Evolutionary conservation across 1,140 invertebrate species (phyloP).

Genomic region (Plodia interpunctella): DNA sequence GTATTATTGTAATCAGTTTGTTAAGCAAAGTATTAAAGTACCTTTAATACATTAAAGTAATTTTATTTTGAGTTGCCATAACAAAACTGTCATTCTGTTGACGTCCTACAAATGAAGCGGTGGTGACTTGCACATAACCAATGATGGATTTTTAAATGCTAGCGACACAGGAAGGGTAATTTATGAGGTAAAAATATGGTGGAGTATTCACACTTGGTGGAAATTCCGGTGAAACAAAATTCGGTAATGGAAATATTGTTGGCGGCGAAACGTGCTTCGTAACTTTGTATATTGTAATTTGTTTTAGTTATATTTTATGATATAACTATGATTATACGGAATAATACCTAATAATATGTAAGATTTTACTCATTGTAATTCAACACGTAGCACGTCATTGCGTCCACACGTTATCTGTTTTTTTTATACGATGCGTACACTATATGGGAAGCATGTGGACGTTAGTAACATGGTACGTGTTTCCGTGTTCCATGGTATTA

Average conservation of each 20-base stretch:
- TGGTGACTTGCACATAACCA: constrained; percentile 54
- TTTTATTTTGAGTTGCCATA: constrained; percentile 62
- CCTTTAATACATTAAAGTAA: constrained; percentile 42
- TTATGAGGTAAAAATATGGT: constrained; percentile 29
- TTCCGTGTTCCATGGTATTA: too few relatives aligned
- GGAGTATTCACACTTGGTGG: not conserved
- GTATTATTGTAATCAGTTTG: not conserved
- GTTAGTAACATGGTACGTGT: too few relatives aligned
- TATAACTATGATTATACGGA: too few relatives aligned
- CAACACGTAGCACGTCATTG: too few relatives aligned
- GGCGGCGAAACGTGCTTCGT: constrained; percentile 15
- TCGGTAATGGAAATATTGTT: constrained; percentile 23
- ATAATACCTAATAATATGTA: too few relatives aligned
- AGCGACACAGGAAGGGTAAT: constrained; percentile 54
- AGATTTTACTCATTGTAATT: too few relatives aligned
- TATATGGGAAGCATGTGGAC: too few relatives aligned
- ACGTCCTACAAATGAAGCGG: constrained; percentile 57
- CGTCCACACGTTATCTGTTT: too few relatives aligned
- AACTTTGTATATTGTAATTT: constrained; percentile 7
- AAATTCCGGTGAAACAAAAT: constrained; percentile 13
- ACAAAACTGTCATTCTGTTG: constrained; percentile 57
- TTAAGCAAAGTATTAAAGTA: not conserved
- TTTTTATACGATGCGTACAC: too few relatives aligned
- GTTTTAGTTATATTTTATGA: not conserved
- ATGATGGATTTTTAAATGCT: constrained; percentile 71